Base-by-base conservation (phyloP, 2,113 vertebrate species). In the Oplegnathus fasciatus region DNA sequence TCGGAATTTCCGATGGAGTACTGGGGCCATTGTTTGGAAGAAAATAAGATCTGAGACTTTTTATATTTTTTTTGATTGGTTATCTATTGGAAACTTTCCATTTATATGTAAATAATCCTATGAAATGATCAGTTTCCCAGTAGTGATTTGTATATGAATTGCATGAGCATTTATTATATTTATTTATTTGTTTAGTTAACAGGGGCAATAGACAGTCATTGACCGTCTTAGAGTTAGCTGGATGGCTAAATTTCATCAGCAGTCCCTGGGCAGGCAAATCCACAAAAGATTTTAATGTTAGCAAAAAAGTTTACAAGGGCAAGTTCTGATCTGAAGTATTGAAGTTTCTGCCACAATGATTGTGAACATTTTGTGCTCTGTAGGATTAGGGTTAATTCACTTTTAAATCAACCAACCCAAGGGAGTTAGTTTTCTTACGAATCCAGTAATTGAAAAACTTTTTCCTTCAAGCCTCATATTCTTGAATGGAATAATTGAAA, bases 401-500 rank as follows among this genome's bases (percentile, higher is more conserved):
- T 15, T 62, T 46, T 52, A 26, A 76, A 28, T 60, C 30, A 32
- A 70, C 2, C 20, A 32, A 9, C 71, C 28, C 30, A 60, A 42
- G 6, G 8, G 26, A 71, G 26, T 74, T 46, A 22, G 14, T 44
- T 68, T 70, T 64, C 20, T 70, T 55, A 46, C 24, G 17, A 75
- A 60, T 37, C 13, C 26, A 84, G 28, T 40, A 46, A 55, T 44
- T 57, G 26, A 72, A 74, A 57, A 67, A 40, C 11, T 5, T 44
- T 65, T 48, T 7, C 17, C 1, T 66, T 42, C 15, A 52, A 64
- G 40, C 26, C 2, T 65, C 0, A 14, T 42, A 6, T 24, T 20
- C 32, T 69, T 66, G 40, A 61, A 60, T 67, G 9, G 32, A 66
- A 66, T 42, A 50, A 62, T 65, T 64, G 32, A 75, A 71, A 80